phyloP scores from a whole-genome alignment of 2,888 invertebrate genomes.

The Lordiphosa andalusiaca region DNA sequence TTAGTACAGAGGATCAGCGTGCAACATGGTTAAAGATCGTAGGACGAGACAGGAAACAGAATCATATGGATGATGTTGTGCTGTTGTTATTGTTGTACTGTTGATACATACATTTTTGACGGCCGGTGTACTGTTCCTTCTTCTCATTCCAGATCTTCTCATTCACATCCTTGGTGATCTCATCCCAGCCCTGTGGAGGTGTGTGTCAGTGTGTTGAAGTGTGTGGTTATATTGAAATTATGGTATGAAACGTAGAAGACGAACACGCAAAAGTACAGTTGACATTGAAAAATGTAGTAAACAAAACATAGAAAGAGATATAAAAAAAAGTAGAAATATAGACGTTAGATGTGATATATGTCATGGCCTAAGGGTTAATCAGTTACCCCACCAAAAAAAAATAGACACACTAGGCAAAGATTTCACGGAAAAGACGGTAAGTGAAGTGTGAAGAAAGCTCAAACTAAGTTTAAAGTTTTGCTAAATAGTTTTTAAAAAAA shows the following conservation, averaged over 20 bases:
- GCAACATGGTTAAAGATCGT: not conserved
- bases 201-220: constrained; percentile 18
- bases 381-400: constrained; percentile 1
- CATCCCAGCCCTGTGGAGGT: constrained; percentile 89
- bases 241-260: constrained; percentile 39
- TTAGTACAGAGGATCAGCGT: not conserved
- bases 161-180: constrained; percentile 88
- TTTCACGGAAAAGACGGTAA: no score
- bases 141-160: constrained; percentile 95
- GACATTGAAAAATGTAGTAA: constrained; percentile 49
- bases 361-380: constrained; percentile 1
- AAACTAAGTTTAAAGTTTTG: no score
- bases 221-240: constrained; percentile 7
- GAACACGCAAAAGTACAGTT: constrained; percentile 55
- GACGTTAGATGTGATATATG: constrained; percentile 45
- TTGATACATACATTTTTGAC: constrained; percentile 90
- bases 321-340: constrained; percentile 46
- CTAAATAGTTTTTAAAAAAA: no score
- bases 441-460: no score
- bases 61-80: constrained; percentile 28
- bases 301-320: constrained; percentile 72
- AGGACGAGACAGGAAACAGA: constrained; percentile 54
- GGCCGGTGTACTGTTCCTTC: constrained; percentile 92
- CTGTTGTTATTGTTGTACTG: constrained; percentile 27
- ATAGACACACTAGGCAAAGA: no score